phyloP scores from a whole-genome alignment of 2,888 invertebrate genomes.

The Rhingia rostrata region DNA sequence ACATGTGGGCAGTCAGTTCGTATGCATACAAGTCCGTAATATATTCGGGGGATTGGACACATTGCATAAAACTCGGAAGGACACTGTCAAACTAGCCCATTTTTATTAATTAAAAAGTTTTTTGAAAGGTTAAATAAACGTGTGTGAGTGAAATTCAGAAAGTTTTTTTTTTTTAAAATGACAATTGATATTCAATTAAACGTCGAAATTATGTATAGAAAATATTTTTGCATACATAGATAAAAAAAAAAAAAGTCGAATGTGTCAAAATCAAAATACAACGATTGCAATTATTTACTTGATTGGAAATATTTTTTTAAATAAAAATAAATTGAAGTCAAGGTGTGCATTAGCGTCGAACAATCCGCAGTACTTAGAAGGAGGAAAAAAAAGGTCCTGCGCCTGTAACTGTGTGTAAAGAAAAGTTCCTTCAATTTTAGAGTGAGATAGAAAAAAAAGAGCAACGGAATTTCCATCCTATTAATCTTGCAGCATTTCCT shows the following conservation, averaged over 20 bases:
- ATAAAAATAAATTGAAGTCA: slow-evolving; percentile 19
- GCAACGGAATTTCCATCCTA: slow-evolving; percentile 19
- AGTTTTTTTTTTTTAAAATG: too few species aligned
- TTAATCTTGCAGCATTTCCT: slow-evolving; percentile 2
- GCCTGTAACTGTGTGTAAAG: slow-evolving; percentile 28
- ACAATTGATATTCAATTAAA: too few species aligned
- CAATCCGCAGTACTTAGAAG: neutral
- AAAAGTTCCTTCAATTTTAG: slow-evolving; percentile 40
- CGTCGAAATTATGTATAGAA: neutral
- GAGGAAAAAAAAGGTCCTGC: slow-evolving; percentile 15
- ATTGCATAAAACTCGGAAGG: slow-evolving; percentile 15
- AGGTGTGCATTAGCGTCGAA: slow-evolving; percentile 14
- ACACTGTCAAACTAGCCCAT: neutral
- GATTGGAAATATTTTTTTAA: too few species aligned
- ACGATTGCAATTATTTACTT: too few species aligned
- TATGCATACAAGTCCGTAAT: neutral
- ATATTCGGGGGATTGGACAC: neutral
- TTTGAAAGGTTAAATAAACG: neutral
- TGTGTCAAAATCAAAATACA: too few species aligned
- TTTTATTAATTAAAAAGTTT: too few species aligned
- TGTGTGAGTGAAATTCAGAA: slow-evolving; percentile 5
- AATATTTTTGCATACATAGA: neutral
- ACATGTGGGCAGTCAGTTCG: slow-evolving; percentile 3
- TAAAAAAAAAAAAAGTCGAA: neutral
- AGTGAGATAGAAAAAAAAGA: slow-evolving; percentile 32